Evolutionary conservation across 2,797 vertebrate species (phyloP), one percentile per base, ranked within the genome.

Genomic region (Coreius guichenoti): DNA sequence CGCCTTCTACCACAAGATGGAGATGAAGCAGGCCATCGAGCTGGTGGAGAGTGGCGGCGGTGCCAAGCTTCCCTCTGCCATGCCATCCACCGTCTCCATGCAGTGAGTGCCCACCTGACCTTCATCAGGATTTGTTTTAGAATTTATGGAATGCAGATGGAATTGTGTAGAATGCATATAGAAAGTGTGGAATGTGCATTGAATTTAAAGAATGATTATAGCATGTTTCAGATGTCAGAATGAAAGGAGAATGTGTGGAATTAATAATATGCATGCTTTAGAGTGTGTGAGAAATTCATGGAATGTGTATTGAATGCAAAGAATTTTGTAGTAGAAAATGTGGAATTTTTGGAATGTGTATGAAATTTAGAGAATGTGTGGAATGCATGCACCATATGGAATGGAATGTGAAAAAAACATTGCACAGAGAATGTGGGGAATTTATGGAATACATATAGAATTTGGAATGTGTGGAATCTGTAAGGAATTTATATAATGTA

Each of bases 1-100:
- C 1, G 98, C 98, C 77, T 99, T 99, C 95, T 99, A 98, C 91
- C 98, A 99, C 94, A 99, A 99, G 95, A 97, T 99, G 98, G 98
- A 99, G 94, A 97, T 99, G 96, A 99, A 99, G 92, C 97, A 99
- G 89, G 98, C 98, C 1, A 99, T 99, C 0, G 97, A 99, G 95
- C 92, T 98, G 93, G 98, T 99, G 93, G 97, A 98, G 91, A 99
- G 97, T 0, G 98, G 98, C 0, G 98, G 97, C 31, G 95, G 97
- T 39, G 93, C 95, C 91, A 99, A 98, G 91, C 92, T 98, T 90
- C 96, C 98, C 1, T 95, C 97, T 0, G 92, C 97, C 0, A 84
- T 98, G 88, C 98, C 98, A 17, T 99, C 98, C 58, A 96, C 97
- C 0, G 96, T 99, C 80, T 99, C 98, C 91, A 99, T 99, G 95